A percentile compares a stretch with the other conserved stretches of the same genome.
Conservation (phyloP, 1,140 invertebrate species). For the Drosophila ohnishii region DNA sequence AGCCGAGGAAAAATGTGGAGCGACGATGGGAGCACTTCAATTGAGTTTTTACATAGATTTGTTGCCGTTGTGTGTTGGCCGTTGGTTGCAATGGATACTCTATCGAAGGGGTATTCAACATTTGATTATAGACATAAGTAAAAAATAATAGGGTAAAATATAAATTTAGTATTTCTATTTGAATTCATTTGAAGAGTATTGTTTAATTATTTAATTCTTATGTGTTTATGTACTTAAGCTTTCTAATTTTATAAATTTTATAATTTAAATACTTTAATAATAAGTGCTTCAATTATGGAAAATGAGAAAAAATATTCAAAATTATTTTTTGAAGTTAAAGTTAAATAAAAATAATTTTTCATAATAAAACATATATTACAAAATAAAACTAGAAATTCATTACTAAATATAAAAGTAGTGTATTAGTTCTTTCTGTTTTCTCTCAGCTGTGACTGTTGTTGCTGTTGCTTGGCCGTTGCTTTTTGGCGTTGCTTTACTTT, state of each 20-base stretch:
- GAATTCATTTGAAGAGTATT: neutral
- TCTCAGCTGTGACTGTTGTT: neutral
- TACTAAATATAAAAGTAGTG: neutral
- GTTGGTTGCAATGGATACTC: constrained; percentile 19
- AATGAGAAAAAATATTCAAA: neutral
- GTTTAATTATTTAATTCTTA: too few relatives aligned
- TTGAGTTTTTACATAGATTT: constrained; percentile 80
- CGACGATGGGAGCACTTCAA: constrained; percentile 69
- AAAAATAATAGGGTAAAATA: too few relatives aligned
- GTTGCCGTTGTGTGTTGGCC: constrained; percentile 24
- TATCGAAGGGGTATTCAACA: neutral
- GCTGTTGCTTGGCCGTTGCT: constrained; percentile 22
- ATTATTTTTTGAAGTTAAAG: neutral
- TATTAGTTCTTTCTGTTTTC: neutral
- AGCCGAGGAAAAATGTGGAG: constrained; percentile 56
- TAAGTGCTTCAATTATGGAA: neutral
- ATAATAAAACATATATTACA: too few relatives aligned
- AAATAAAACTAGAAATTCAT: neutral
- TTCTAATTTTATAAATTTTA: too few relatives aligned
- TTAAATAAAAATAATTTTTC: neutral
- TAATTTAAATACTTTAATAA: too few relatives aligned
- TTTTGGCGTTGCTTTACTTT: constrained; percentile 39
- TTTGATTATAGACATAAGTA: too few relatives aligned
- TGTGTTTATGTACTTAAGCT: too few relatives aligned
- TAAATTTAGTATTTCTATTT: neutral